Percentiles rank a stretch among this genome's conserved stretches.
These are phyloP conservation scores for Saguinus imperator DNA, from an alignment of 2,113 vertebrate genomes.

Conservation along the genomic window DNA sequence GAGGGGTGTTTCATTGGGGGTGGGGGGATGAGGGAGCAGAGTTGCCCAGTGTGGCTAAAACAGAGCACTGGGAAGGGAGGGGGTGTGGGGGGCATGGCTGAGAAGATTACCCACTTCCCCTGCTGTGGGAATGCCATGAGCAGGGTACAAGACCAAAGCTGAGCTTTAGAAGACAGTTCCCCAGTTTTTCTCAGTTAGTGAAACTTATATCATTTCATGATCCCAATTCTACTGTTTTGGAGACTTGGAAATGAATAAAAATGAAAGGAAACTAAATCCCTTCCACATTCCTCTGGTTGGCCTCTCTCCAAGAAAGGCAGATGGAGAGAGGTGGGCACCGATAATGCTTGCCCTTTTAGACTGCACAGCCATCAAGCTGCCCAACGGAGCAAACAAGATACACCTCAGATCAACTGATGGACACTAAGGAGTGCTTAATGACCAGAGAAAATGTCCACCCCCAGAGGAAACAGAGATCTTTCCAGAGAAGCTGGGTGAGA, in stretches of 20 bases:
- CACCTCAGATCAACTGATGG: background rate
- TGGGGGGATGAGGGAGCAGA: background rate
- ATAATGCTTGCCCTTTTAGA: background rate
- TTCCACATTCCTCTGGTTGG: background rate
- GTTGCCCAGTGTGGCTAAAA: background rate
- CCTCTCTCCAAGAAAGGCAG: slow-evolving; percentile 19
- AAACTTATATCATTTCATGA: background rate
- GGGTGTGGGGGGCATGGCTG: accelerated
- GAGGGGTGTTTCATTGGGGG: background rate
- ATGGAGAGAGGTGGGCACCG: slow-evolving; percentile 4
- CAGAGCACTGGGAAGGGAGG: background rate
- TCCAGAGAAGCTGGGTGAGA: background rate
- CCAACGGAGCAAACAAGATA: background rate
- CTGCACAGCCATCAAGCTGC: background rate
- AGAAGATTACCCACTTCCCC: background rate
- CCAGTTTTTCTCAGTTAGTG: background rate
- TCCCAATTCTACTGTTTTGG: background rate
- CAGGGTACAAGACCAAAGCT: background rate
- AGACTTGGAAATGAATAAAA: background rate
- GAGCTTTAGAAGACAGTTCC: background rate
- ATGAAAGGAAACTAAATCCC: background rate
- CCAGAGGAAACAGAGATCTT: background rate
- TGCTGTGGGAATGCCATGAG: background rate
- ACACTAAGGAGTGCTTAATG: background rate
- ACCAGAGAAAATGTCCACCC: background rate